A percentile compares a stretch with the other conserved stretches of the same genome.
Evolutionary conservation across 2,113 vertebrate species (phyloP).

Genomic region (Indicator maculatus): DNA sequence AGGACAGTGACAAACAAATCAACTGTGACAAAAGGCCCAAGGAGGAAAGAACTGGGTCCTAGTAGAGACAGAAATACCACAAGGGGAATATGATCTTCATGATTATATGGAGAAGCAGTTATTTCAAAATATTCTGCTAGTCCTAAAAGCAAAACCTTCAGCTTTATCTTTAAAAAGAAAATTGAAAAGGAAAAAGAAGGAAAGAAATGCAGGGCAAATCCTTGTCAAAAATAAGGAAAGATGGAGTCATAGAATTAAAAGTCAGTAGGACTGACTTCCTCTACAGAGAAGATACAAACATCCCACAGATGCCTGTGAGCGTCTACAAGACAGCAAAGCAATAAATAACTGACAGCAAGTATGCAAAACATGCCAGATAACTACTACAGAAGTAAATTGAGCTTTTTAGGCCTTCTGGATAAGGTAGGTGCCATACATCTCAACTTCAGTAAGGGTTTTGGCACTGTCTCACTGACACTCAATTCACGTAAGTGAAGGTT

Average conservation of each 20-base stretch:
- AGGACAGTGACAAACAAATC: background rate
- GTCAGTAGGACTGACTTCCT: background rate
- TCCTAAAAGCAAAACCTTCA: background rate
- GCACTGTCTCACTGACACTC: background rate
- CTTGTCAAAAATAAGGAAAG: background rate
- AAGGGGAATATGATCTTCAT: background rate
- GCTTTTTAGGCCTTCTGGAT: background rate
- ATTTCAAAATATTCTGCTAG: background rate
- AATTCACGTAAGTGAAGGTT: background rate
- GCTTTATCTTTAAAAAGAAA: background rate
- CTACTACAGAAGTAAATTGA: background rate
- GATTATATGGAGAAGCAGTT: background rate
- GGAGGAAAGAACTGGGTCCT: background rate
- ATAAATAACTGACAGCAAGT: background rate
- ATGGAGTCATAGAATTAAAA: background rate
- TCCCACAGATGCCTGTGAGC: background rate
- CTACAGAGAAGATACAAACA: background rate
- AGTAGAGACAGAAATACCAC: background rate
- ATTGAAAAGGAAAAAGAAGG: fast-evolving
- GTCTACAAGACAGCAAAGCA: background rate
- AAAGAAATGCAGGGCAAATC: background rate
- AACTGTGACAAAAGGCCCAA: background rate
- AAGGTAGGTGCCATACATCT: background rate
- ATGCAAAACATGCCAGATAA: background rate
- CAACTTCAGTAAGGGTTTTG: background rate